Base-by-base conservation (phyloP, 2,113 vertebrate species). In the Turdus rufiventris region DNA sequence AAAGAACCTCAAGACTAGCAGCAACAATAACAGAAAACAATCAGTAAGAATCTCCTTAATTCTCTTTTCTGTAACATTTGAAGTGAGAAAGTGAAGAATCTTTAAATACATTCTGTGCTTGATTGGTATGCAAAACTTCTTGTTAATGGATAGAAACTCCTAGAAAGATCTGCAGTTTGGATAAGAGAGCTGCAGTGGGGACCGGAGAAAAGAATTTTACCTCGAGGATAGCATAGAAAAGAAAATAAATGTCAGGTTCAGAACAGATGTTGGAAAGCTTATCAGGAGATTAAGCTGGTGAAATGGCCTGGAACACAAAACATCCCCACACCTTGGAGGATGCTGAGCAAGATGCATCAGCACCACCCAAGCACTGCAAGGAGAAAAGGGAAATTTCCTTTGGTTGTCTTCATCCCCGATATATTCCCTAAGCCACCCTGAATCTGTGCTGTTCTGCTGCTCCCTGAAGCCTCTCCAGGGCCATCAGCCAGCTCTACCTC, bases 221-320 rank as follows among this genome's bases (percentile, higher is more conserved):
- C 95, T 89, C 28, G 26, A 85, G 68, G 82, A 82, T 14, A 85
- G 34, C 85, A 89, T 0, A 78, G 85, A 62, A 89, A 60, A 80
- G 43, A 88, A 95, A 95, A 93, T 63, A 84, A 58, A 94, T 63
- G 70, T 92, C 84, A 92, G 82, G 79, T 82, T 91, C 40, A 71
- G 81, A 95, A 68, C 85, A 90, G 89, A 86, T 89, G 91, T 94
- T 94, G 66, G 88, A 33, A 70, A 89, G 58, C 79, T 94, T 91
- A 87, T 88, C 94, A 91, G 86, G 63, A 96, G 89, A 93, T 94
- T 91, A 93, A 38, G 53, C 76, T 38, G 51, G 66, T 75, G 88
- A 94, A 96, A 94, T 53, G 90, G 89, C 72, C 73, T 45, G 77
- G 74, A 94, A 96, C 79, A 94, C 85, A 95, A 78, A 21, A 56